These are phyloP conservation scores for Acipenser transmontanus DNA, from an alignment of 2,797 vertebrate genomes.

Conservation along the genomic window DNA sequence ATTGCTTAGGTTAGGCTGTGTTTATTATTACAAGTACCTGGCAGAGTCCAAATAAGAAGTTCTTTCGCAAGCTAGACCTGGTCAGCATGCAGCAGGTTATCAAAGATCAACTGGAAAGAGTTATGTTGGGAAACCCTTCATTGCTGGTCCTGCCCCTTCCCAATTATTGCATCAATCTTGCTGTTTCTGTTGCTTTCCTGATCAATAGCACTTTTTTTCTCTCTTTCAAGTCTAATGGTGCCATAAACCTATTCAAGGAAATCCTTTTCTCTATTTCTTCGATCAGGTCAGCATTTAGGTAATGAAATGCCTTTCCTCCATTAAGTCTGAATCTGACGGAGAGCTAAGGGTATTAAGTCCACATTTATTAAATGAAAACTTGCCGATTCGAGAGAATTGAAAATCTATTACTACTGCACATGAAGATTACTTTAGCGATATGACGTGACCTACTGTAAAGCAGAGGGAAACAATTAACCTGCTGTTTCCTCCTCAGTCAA, in stretches of 20 bases:
- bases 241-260: neutral
- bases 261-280: neutral
- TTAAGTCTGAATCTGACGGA: neutral
- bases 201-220: neutral
- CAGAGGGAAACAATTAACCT: neutral
- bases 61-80: neutral
- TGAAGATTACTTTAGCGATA: neutral
- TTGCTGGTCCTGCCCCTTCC: neutral
- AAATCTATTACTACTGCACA: conserved; percentile 2
- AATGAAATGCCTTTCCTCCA: conserved; percentile 4
- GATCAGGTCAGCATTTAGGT: neutral
- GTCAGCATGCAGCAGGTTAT: neutral
- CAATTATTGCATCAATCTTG: neutral
- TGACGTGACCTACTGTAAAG: neutral
- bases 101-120: neutral
- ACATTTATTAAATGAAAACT: conserved; percentile 4
- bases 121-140: neutral
- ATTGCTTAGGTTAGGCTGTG: neutral
- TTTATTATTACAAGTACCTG: neutral
- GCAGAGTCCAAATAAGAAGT: neutral
- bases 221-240: conserved; percentile 1
- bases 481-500: neutral
- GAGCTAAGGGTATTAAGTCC: neutral
- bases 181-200: neutral
- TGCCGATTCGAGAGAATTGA: neutral